A percentile compares a stretch with the other conserved stretches of the same genome.
phyloP scores from a whole-genome alignment of 30 jellyfish, hydroid and myxozoan species.

The Turritopsis dohrnii region DNA sequence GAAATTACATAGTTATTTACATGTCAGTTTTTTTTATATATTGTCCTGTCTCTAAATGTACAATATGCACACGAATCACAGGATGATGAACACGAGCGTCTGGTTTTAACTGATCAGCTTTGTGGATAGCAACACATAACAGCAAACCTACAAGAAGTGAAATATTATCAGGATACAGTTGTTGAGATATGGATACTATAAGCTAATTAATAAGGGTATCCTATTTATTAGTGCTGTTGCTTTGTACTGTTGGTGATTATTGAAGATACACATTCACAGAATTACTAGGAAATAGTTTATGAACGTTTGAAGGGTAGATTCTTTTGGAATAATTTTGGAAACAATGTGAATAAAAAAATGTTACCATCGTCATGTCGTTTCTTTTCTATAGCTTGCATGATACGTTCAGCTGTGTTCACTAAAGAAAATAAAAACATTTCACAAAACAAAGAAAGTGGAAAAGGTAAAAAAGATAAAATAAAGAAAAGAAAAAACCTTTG shows the following conservation, averaged over 20 bases:
- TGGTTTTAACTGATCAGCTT: conserved; percentile 74
- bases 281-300: too few relatives aligned
- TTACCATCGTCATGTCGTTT: conserved; percentile 82
- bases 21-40: conserved; percentile 70
- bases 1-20: conserved; percentile 14
- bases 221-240: too few relatives aligned
- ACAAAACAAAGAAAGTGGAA: background rate
- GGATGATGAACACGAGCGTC: conserved; percentile 82
- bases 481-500: background rate
- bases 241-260: too few relatives aligned
- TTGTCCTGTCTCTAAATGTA: conserved; percentile 71
- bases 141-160: too few relatives aligned
- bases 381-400: conserved; percentile 64
- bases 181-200: too few relatives aligned
- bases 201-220: too few relatives aligned
- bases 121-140: conserved; percentile 66
- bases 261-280: too few relatives aligned
- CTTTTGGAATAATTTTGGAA: background rate
- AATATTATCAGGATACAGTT: too few relatives aligned
- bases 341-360: background rate
- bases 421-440: background rate
- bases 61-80: conserved; percentile 65
- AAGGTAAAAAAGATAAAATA: background rate
- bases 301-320: background rate
- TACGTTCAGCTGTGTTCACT: conserved; percentile 57